Percentiles rank a stretch among this genome's conserved stretches.
Conservation (phyloP, 2,113 vertebrate genomes). For the Dipodomys stephensi region DNA sequence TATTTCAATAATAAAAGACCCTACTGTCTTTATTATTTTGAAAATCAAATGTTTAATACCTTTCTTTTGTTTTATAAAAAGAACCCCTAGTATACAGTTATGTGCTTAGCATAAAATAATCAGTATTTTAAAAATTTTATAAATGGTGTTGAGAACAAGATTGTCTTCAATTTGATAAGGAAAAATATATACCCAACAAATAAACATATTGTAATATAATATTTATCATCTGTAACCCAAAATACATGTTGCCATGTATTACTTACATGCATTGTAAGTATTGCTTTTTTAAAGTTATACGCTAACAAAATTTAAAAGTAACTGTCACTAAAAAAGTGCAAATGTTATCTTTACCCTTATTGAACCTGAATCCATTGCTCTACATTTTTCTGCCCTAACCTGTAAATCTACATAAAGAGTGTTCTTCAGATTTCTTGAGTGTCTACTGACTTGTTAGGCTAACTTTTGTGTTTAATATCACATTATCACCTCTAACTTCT, state of each 20-base stretch:
- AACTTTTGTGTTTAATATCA: neutral
- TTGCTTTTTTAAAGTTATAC: neutral
- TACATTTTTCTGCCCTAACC: neutral
- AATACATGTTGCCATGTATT: neutral
- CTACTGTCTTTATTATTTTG: neutral
- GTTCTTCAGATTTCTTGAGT: neutral
- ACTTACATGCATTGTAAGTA: neutral
- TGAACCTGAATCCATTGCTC: neutral
- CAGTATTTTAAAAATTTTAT: neutral
- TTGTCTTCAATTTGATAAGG: neutral
- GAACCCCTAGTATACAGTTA: neutral
- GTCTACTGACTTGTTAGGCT: neutral
- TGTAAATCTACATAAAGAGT: neutral
- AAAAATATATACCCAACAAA: conserved; percentile 31
- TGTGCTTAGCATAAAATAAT: neutral
- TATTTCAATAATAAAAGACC: neutral
- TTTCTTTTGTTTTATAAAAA: neutral
- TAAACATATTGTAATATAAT: neutral
- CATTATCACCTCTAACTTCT: neutral
- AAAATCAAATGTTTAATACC: neutral
- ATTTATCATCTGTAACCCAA: neutral
- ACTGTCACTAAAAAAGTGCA: neutral
- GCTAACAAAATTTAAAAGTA: neutral
- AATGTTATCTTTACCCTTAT: neutral
- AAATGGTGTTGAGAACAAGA: neutral